These are phyloP conservation scores for Physeter macrocephalus DNA, from an alignment of 2,113 vertebrate genomes.

Conservation along the genomic window DNA sequence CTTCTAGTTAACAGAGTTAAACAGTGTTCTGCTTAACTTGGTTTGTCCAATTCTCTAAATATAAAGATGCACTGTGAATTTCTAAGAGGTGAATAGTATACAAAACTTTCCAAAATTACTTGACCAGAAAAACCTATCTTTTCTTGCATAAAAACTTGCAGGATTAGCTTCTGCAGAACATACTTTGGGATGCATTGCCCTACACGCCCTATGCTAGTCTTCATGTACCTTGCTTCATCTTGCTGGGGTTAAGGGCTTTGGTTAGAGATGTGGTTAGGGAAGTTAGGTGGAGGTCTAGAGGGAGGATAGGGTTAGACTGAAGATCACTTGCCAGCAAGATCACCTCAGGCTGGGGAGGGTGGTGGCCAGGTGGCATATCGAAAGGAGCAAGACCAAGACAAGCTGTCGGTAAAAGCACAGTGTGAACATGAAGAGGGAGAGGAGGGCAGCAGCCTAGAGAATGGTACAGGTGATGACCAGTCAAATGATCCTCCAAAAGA, in stretches of 20 bases:
- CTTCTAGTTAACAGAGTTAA: neutral
- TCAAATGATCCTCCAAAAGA: neutral
- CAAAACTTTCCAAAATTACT: neutral
- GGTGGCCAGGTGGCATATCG: neutral
- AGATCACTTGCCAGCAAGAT: neutral
- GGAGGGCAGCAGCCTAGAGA: neutral
- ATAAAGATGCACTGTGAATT: neutral
- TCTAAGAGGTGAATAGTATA: neutral
- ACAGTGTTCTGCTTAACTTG: neutral
- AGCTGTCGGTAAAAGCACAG: neutral
- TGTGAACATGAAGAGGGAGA: neutral
- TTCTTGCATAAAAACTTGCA: neutral
- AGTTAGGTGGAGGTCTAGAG: neutral
- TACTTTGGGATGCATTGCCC: neutral
- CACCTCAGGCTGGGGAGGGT: neutral
- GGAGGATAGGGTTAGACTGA: neutral
- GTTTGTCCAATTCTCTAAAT: neutral
- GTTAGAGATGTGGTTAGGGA: neutral
- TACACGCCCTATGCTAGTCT: neutral
- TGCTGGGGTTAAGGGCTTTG: neutral
- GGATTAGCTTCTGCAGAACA: neutral
- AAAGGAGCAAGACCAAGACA: neutral
- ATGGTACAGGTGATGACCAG: neutral
- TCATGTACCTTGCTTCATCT: neutral
- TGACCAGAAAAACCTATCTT: neutral